These are phyloP conservation scores for Potamilus streckersoni DNA, from an alignment of 1,140 invertebrate genomes.

Conservation along the genomic window DNA sequence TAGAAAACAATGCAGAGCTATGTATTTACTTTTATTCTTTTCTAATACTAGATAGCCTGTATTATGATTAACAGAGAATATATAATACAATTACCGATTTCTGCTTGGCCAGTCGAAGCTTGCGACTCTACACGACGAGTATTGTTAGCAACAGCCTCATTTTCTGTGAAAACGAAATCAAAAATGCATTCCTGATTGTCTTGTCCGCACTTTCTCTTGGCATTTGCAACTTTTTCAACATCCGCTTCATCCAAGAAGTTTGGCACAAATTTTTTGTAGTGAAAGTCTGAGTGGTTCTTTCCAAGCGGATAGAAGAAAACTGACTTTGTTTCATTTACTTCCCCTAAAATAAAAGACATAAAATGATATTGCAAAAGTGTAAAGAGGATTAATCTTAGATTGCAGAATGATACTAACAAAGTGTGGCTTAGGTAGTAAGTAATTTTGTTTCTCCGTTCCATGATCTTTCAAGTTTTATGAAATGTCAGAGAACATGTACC, in stretches of 20 bases:
- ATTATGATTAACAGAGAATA: too few species aligned
- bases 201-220: not conserved
- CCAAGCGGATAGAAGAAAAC: not conserved
- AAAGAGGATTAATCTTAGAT: not conserved
- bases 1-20: too few species aligned
- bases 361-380: not conserved
- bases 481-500: too few species aligned
- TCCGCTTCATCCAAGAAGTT: constrained; percentile 6
- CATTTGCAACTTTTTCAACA: not conserved
- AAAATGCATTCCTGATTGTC: constrained; percentile 3
- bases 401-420: too few species aligned
- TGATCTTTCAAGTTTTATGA: too few species aligned
- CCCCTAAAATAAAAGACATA: not conserved
- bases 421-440: too few species aligned
- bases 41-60: too few species aligned
- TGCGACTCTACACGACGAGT: not conserved
- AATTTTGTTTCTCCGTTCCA: too few species aligned
- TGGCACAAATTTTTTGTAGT: not conserved
- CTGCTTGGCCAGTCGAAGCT: too few species aligned
- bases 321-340: not conserved
- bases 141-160: constrained; percentile 2
- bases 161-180: constrained; percentile 9
- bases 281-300: not conserved
- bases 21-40: too few species aligned
- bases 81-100: too few species aligned